A percentile compares a stretch with the other conserved stretches of the same genome.
phyloP scores from a whole-genome alignment of 2,797 vertebrate species.

The Urophycis tenuis region DNA sequence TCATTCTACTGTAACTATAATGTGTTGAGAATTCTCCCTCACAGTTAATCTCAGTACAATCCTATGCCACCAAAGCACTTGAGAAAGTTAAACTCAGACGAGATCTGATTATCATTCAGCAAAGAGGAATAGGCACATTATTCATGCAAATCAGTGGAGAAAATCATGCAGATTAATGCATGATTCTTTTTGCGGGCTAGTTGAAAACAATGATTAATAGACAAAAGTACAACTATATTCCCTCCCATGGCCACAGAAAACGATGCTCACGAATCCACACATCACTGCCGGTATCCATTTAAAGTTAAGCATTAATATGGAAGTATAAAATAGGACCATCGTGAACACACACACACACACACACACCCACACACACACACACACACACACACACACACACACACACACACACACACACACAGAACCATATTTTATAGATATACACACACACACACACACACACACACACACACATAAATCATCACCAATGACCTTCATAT shows the following conservation, averaged over 20 bases:
- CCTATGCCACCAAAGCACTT: slow-evolving; percentile 36
- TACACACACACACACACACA: background rate
- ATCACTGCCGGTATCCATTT: background rate
- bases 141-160: slow-evolving; percentile 48
- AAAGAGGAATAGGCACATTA: slow-evolving; percentile 48
- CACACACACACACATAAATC: background rate
- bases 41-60: slow-evolving; percentile 43
- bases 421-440: too few relatives aligned
- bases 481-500: too few relatives aligned
- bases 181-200: slow-evolving; percentile 27
- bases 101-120: slow-evolving; percentile 51
- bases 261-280: background rate
- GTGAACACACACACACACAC: background rate
- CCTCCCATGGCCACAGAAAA: background rate
- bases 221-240: slow-evolving; percentile 28
- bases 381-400: background rate
- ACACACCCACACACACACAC: background rate
- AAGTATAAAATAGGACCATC: too few relatives aligned
- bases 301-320: background rate
- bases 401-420: background rate
- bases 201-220: slow-evolving; percentile 51
- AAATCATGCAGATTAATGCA: slow-evolving; percentile 61
- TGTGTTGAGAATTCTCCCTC: slow-evolving; percentile 32
- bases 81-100: slow-evolving; percentile 43
- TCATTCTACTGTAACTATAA: slow-evolving; percentile 30